Base-by-base conservation (phyloP, 2,113 vertebrate genomes). In the Butorides virescens region DNA sequence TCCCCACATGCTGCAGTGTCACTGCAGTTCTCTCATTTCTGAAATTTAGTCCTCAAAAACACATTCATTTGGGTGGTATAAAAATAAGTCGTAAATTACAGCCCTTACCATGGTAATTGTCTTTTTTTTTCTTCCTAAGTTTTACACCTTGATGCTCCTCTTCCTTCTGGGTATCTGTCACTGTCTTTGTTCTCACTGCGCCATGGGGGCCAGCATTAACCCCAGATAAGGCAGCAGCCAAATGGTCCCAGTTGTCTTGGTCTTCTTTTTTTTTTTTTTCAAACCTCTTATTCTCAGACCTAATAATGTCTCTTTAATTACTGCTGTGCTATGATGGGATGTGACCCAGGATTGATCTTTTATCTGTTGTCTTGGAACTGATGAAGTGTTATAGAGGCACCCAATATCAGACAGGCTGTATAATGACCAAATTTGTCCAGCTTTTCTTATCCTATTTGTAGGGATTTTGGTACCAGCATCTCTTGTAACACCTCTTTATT, bases 31-130 rank as follows among this genome's bases (percentile, higher is more conserved):
- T 83, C 47, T 94, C 30, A 11, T 70, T 37, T 67, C 72, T 77
- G 44, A 80, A 94, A 71, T 78, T 80, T 63, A 59, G 26, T 84
- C 65, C 72, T 86, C 27, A 67, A 81, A 71, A 84, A 56, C 59
- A 34, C 27, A 17, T 90, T 90, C 37, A 27, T 63, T 39, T 56
- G 10, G 4, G 23, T 44, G 9, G 59, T 71, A 76, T 29, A 73
- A 94, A 93, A 86, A 29, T 30, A 90, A 79, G 50, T 27, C 29
- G 86, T 50, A 83, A 80, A 96, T 74, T 90, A 42, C n/a, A 90
- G 50, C 19, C 32, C 84, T 93, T 92, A 59, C 17, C 4, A 27
- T 22, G 8, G 15, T 55, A 76, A 62, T 86, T 66, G 32, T 66
- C 12, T 65, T 58, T 30, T 68, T 52, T 63, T 61, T 86, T 29